Evolutionary conservation across 2,797 vertebrate genomes (phyloP), one percentile per base, ranked within the genome.

Genomic region (Corythornis leucogaster): DNA sequence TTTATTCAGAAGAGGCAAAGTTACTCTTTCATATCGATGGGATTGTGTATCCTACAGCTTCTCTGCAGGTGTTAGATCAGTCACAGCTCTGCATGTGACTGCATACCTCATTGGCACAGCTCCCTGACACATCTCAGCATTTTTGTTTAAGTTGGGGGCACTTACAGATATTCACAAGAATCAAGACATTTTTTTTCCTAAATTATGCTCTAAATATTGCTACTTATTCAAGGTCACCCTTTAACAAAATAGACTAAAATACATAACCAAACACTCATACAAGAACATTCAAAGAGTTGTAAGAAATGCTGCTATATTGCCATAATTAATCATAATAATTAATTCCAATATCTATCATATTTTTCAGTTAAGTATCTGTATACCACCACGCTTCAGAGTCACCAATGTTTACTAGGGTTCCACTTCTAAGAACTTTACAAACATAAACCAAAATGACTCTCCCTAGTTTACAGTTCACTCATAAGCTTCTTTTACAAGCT

Each of bases 161-260:
- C 22, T 91, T 78, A 45, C 25, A 43, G 48, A 75, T 22, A 75
- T 12, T 59, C 54, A 69, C 51, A n/a, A 24, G 35, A 58, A 16
- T 11, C n/a, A 46, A 58, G 30, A 33, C 22, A 24, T 11, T 28
- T 28, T 51, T 51, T 54, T 75, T 33, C 18, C 25, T 12, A 66
- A 82, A 89, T 83, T 80, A 64, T 14, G 45, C 81, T 92, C 63
- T 89, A 94, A 89, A 84, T 53, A 89, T 69, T 67, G 1, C 38
- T 75, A 28, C 31, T 69, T 38, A 80, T 55, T 90, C 80, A 54
- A 80, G 64, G 62, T 55, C 62, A 94, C 75, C 40, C 51, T 82
- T 86, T 64, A 89, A 88, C 71, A 69, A 78, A 57, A 70, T 43
- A 80, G 38, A 58, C 46, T 51, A 80, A 89, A 90, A 92, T 46